phyloP scores from a whole-genome alignment of 2,113 vertebrate species.

The Pagrus major region DNA sequence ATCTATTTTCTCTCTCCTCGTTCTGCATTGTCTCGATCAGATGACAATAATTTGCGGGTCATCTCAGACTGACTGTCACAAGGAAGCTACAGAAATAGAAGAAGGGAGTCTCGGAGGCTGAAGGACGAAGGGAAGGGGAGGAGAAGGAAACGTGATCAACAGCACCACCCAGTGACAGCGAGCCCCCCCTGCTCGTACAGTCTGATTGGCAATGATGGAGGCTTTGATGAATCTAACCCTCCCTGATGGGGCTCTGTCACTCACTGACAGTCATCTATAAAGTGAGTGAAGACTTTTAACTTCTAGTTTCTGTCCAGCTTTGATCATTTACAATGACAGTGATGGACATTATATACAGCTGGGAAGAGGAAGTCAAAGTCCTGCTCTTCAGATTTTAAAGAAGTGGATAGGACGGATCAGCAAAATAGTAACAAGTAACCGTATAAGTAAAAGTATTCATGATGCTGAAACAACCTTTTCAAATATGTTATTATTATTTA shows the following conservation, averaged over 20 bases:
- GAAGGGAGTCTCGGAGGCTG: constrained; percentile 17
- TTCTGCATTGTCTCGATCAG: constrained; percentile 49
- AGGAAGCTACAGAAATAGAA: constrained; percentile 35
- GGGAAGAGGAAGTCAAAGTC: background rate
- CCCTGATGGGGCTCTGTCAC: constrained; percentile 22
- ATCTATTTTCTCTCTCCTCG: constrained; percentile 41
- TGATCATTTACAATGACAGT: background rate
- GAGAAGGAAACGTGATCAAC: constrained; percentile 45
- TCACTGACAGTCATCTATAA: constrained; percentile 1
- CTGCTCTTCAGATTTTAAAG: background rate
- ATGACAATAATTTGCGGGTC: constrained; percentile 35
- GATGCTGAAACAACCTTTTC: background rate
- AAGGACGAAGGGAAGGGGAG: constrained; percentile 10
- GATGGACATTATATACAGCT: background rate
- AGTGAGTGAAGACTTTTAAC: constrained; percentile 7
- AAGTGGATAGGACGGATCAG: background rate
- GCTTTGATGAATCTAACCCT: constrained; percentile 25
- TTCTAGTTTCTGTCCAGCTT: background rate
- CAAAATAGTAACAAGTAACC: too few relatives aligned
- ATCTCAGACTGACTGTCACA: constrained; percentile 31
- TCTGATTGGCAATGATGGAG: constrained; percentile 8
- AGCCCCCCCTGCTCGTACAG: background rate
- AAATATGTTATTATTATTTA: too few relatives aligned
- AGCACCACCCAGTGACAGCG: constrained; percentile 49
- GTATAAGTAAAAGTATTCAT: background rate